Conservation (phyloP, 1,140 invertebrate species). For the Scylla paramamosain region DNA sequence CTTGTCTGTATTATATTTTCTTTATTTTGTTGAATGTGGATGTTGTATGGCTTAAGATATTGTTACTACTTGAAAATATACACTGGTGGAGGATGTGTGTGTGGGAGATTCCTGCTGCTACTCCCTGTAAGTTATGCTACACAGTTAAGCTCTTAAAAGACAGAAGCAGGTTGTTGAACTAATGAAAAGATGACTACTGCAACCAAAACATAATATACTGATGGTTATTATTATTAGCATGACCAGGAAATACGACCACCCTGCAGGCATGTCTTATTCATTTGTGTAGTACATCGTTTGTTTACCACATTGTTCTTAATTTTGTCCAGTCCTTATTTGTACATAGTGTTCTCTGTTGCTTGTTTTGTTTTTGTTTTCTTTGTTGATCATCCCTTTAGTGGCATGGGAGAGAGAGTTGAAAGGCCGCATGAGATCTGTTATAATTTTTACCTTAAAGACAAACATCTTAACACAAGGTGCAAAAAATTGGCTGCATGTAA, state of each 20-base stretch:
- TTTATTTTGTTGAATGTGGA: neutral
- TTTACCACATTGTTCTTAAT: neutral
- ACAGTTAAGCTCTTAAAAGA: neutral
- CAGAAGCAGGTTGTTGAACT: too few relatives aligned
- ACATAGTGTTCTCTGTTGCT: neutral
- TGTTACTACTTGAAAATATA: neutral
- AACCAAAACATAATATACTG: too few relatives aligned
- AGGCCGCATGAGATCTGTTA: too few relatives aligned
- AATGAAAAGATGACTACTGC: too few relatives aligned
- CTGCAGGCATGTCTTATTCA: neutral
- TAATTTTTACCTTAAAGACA: too few relatives aligned
- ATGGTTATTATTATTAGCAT: neutral
- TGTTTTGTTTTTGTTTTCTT: neutral
- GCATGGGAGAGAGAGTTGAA: neutral
- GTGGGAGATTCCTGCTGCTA: too few relatives aligned
- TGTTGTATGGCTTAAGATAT: neutral
- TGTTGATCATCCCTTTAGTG: neutral
- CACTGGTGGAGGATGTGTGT: neutral
- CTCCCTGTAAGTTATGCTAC: neutral
- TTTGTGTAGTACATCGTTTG: neutral
- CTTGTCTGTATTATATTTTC: neutral
- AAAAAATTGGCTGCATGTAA: too few relatives aligned
- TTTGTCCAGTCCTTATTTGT: neutral
- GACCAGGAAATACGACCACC: neutral
- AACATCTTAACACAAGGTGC: too few relatives aligned